Base-by-base conservation (phyloP, 2,113 vertebrate species). In the Pomatorhinus ruficollis region DNA sequence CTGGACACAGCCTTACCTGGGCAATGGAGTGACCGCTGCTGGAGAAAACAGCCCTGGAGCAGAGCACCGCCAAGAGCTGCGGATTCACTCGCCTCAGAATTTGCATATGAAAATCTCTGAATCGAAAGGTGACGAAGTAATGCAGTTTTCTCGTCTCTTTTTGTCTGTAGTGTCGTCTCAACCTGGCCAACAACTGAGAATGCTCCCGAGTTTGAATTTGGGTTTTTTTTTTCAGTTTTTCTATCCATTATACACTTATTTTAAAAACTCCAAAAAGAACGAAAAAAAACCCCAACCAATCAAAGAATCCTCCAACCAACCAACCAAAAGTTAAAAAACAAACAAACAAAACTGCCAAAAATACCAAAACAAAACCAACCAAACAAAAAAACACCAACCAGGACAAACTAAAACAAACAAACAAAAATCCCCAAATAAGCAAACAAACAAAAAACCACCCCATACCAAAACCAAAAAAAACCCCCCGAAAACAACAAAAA, bases 11-110 rank as follows among this genome's bases (percentile, higher is more conserved):
- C 57, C 49, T 35, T 23, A 24, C 25, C 35, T 23, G 39, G 31
- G 27, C 3, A 2, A 6, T 4, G 28, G 31, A 70, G 22, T 40
- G 14, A 3, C 0, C 0, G 9, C 7, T 1, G 0, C 44, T 54
- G 7, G 33, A 63, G 45, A 13, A 31, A 23, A 9, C 24, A 6
- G 24, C 12, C 35, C 19, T 39, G 39, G 15, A 39, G 45, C 13
- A 5, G 6, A 7, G 63, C 12, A 15, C 30, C 0, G 1, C 17
- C 10, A 3, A 28, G 31, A 42, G 37, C 52, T 42, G 14, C 0
- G 0, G 27, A 50, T 70, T 54, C 47, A 6, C 30, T 90, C 20
- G 2, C 12, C 49, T 59, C 31, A n/a, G 60, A 83, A 84, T 82
- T 79, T 60, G 19, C 56, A 6, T 28, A 12, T n/a, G 49, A 27